Evolutionary conservation across 2,113 vertebrate species (phyloP), one percentile per base, ranked within the genome.

Genomic region (Mobula hypostoma): DNA sequence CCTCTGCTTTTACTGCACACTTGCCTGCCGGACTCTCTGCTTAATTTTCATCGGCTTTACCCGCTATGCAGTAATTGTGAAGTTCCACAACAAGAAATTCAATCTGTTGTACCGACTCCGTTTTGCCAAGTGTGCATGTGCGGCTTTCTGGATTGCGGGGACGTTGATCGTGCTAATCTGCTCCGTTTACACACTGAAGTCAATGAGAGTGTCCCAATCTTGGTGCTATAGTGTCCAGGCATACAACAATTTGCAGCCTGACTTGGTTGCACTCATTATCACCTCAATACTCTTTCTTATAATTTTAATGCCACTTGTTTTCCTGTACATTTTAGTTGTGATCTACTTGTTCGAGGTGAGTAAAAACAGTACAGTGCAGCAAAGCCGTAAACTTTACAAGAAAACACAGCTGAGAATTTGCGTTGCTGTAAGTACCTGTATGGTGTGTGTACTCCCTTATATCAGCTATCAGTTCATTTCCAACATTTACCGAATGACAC

Each of bases 371-470:
- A 27, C 24, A 3, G 40, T 40, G n/a, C 91, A 56, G n/a, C 68
- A 14, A 27, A 93, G 56, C 40, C 91, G 66, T 14, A 40, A 27
- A 3, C 68, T 76, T 74, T 70, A 76, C 68, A 29, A 40, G 5
- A 70, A 70, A 0, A 29, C 91, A 0, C 91, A 93, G 91, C 12
- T 93, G 5, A 93, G 72, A 8, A 93, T 93, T 7, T 74, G 24
- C 32, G 68, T 40, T 5, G 40, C 36, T 6, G 48, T 93, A n/a
- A 12, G 24, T 14, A 6, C 68, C 70, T 93, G 72, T 70, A 29
- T 93, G 11, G 91, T 19, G 32, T 93, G 91, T 2, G 68, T 74
- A 11, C 29, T 93, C 21, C 91, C 91, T 24, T 93, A 93, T n/a
- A 7, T 29, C 70, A 27, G 36, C 7, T 93, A 93, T 15, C 91